Evolutionary conservation across 2,797 vertebrate genomes (phyloP).

Genomic region (Sphenodon punctatus): DNA sequence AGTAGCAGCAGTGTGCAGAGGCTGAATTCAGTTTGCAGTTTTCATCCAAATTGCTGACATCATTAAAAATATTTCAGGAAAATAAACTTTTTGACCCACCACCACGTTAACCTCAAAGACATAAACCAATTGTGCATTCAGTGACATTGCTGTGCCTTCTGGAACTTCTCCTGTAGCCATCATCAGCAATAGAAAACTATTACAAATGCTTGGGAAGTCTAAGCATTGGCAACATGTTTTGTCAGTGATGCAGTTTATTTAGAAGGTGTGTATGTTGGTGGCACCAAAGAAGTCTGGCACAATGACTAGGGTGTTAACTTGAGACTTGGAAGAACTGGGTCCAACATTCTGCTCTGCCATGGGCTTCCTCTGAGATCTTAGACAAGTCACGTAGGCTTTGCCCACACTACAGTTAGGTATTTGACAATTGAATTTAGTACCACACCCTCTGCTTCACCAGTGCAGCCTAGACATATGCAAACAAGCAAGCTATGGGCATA

Average conservation of each 20-base stretch:
- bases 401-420: too few species aligned
- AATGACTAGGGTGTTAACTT: too few species aligned
- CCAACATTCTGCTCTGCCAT: too few species aligned
- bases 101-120: fast-evolving
- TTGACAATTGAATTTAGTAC: too few species aligned
- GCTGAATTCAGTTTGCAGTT: not conserved
- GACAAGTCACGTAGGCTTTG: too few species aligned
- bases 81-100: not conserved
- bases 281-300: too few species aligned
- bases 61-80: not conserved
- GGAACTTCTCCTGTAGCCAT: not conserved
- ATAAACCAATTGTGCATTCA: not conserved
- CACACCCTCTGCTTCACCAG: too few species aligned
- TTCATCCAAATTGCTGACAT: not conserved
- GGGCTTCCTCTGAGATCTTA: too few species aligned
- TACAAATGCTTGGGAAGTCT: not conserved
- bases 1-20: not conserved
- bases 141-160: not conserved
- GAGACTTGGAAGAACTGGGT: too few species aligned
- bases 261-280: not conserved
- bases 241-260: not conserved
- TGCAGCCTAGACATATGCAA: too few species aligned
- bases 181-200: not conserved
- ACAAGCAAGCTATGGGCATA: too few species aligned
- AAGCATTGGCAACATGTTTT: fast-evolving